Conservation (phyloP, 2,888 invertebrate species). For the Lycia hirtaria region DNA sequence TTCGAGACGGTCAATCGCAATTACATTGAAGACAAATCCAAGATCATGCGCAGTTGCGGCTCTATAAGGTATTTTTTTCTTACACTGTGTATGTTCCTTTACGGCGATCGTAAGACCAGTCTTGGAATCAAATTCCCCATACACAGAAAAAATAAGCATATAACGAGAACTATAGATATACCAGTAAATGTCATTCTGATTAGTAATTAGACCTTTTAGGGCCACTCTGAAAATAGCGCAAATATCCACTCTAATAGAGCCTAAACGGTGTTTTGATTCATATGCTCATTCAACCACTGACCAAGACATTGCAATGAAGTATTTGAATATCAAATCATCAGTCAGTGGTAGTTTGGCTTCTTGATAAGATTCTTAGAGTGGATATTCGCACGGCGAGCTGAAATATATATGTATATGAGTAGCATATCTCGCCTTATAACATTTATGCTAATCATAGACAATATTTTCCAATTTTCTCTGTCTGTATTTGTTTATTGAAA, state of each 20-base stretch:
- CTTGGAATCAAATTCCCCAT: slow-evolving; percentile 32
- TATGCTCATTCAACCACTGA: no score
- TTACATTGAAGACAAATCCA: no score
- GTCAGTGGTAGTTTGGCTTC: no score
- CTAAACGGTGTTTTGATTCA: no score
- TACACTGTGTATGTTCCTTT: background rate
- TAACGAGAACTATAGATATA: slow-evolving; percentile 15
- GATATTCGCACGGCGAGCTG: background rate
- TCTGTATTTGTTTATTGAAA: background rate
- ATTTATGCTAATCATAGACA: background rate
- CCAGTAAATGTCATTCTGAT: background rate
- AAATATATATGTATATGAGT: background rate
- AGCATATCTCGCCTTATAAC: background rate
- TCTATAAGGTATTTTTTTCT: no score
- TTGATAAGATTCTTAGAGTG: background rate
- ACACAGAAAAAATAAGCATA: slow-evolving; percentile 1
- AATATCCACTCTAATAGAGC: no score
- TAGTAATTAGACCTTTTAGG: no score
- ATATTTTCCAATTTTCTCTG: background rate
- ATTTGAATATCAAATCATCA: no score
- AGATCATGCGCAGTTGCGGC: no score
- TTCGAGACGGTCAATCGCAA: no score
- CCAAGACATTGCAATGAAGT: no score
- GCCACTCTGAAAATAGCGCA: no score
- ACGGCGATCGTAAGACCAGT: slow-evolving; percentile 35